These are phyloP conservation scores for Anodontia alba DNA, from an alignment of 2,888 invertebrate species.

Conservation along the genomic window DNA sequence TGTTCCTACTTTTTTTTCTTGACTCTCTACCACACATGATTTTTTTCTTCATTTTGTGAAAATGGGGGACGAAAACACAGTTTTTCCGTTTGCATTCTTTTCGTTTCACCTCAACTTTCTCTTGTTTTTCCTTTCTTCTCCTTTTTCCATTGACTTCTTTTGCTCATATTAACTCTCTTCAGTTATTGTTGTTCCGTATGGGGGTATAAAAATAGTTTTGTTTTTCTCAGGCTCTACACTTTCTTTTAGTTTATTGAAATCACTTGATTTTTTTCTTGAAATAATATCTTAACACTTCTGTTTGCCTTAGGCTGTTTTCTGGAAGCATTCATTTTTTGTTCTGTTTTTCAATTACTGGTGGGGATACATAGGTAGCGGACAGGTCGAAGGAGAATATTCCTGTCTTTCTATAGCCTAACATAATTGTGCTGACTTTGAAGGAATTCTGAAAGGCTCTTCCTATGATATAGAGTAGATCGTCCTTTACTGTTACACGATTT, in stretches of 20 bases:
- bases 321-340: background rate
- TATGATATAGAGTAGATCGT: conserved; percentile 29
- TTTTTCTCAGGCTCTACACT: conserved; percentile 25
- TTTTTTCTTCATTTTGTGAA: background rate
- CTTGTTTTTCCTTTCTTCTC: conserved; percentile 6
- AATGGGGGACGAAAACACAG: background rate
- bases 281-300: conserved; percentile 27
- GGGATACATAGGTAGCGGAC: background rate
- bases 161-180: conserved; percentile 36
- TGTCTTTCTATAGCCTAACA: conserved; percentile 24
- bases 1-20: too few species aligned
- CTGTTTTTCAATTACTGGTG: conserved; percentile 12
- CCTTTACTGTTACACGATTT: too few species aligned
- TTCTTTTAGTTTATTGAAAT: conserved; percentile 16
- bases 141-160: conserved; percentile 13
- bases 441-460: conserved; percentile 7
- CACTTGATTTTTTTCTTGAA: conserved; percentile 19
- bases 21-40: background rate
- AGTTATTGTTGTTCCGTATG: conserved; percentile 39
- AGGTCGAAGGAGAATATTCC: conserved; percentile 32
- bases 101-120: conserved; percentile 1
- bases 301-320: conserved; percentile 30
- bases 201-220: conserved; percentile 22
- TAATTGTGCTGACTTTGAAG: conserved; percentile 24
- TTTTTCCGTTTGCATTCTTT: conserved; percentile 15